These are phyloP conservation scores for Salvator merianae DNA, from an alignment of 2,113 vertebrate species.

Conservation along the genomic window DNA sequence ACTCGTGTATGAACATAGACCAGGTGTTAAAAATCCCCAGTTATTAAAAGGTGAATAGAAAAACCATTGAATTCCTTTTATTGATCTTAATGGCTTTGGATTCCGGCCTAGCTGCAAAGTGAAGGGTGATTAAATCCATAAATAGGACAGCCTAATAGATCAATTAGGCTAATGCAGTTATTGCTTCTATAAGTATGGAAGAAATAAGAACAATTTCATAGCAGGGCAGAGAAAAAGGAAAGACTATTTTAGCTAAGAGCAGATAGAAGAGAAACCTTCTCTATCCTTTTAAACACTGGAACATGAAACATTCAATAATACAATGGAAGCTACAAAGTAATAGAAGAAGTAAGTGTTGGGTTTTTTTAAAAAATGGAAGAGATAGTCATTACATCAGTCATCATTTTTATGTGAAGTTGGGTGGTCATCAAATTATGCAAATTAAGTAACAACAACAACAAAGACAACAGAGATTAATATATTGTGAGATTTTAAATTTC, in stretches of 20 bases:
- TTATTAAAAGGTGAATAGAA: conserved; percentile 5
- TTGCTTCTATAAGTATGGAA: conserved; percentile 6
- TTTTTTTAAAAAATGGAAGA: too few species aligned
- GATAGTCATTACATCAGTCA: too few species aligned
- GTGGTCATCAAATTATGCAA: too few species aligned
- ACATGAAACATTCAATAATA: neutral
- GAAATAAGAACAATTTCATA: neutral
- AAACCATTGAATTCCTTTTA: conserved; percentile 17
- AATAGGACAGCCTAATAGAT: conserved; percentile 32
- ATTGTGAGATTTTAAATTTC: too few species aligned
- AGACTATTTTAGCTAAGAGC: neutral
- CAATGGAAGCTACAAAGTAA: neutral
- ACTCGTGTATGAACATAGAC: too few species aligned
- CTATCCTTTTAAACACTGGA: too few species aligned
- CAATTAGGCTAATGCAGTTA: conserved; percentile 28
- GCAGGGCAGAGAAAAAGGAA: neutral
- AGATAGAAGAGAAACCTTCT: neutral
- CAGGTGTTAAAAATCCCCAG: neutral
- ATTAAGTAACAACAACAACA: too few species aligned
- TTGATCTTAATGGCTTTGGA: conserved; percentile 34
- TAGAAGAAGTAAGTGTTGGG: too few species aligned
- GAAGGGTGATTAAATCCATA: conserved; percentile 38
- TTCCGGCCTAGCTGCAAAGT: neutral
- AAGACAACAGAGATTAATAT: too few species aligned
- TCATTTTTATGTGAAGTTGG: too few species aligned